Evolutionary conservation across 2,888 invertebrate genomes (phyloP), one percentile per base, ranked within the genome.

Genomic region (Drosophila meridionalis): DNA sequence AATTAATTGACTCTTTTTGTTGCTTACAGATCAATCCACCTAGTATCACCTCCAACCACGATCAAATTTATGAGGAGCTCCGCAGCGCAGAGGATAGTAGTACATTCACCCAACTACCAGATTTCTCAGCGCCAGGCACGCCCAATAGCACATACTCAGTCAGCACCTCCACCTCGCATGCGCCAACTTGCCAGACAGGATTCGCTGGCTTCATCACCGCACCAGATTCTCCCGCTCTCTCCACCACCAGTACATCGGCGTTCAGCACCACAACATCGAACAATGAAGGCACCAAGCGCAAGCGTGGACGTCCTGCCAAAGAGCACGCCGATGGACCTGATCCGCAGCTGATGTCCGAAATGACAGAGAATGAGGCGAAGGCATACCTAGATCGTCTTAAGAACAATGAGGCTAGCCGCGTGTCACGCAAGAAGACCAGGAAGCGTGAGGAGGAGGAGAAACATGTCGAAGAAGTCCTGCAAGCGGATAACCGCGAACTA

Each of bases 331-430:
- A 92, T 38, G 79, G 82, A 38, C 93, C 93, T 12, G 90, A 92
- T 72, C 87, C 80, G 1, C 76, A 79, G 6, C 58, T 82, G 9
- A 73, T 92, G 73, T 66, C 73, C 0, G 71, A 59, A 26, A 82
- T 92, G 70, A 72, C 68, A 14, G 88, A 89, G 6, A 83, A 75
- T 1, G 90, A 91, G 50, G 81, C 82, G 7, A 92, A 92, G 62
- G 76, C 73, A 3, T 78, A 88, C 38, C 79, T 82, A 57, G 92
- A 92, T 76, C 87, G 93, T 12, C 78, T 91, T n/a, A 92, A 92
- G 72, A 92, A 92, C 68, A 92, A 92, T 60, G 92, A 92, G 67
- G 92, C 92, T 26, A 92, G 92, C 45, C 92, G 93, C 20, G 69
- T 91, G 4, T 92, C 92, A 1, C 92, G 92, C 32, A 70, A 80